Conservation (phyloP, 2,113 vertebrate species). For the Dipodomys stephensi region DNA sequence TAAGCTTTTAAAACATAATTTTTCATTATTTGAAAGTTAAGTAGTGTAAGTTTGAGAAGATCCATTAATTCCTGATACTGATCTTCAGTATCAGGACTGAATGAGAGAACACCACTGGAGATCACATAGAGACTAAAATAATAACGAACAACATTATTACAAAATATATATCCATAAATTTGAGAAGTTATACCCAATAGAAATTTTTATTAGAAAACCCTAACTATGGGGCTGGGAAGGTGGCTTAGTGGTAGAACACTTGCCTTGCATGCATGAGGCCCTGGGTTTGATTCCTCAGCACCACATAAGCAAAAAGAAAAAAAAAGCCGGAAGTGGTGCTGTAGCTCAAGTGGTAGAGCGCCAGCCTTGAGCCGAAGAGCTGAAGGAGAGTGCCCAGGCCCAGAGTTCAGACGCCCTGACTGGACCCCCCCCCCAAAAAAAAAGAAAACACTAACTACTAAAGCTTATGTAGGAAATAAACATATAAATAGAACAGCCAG, state of each 20-base stretch:
- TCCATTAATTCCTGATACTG: neutral
- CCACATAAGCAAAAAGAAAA: too few relatives aligned
- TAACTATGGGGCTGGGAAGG: neutral
- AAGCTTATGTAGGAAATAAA: neutral
- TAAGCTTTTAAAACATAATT: too few relatives aligned
- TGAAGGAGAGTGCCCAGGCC: too few relatives aligned
- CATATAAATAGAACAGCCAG: neutral
- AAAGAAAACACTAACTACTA: neutral
- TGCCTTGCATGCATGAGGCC: too few relatives aligned
- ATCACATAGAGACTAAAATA: neutral
- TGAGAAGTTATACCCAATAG: neutral
- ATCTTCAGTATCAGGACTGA: neutral
- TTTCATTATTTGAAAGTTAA: neutral
- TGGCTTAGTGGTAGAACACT: too few relatives aligned
- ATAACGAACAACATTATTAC: neutral
- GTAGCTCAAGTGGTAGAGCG: too few relatives aligned
- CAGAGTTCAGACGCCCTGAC: too few relatives aligned
- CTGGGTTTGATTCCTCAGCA: too few relatives aligned
- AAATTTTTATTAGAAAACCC: neutral
- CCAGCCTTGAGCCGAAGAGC: too few relatives aligned
- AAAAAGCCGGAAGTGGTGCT: too few relatives aligned
- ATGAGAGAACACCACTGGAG: neutral
- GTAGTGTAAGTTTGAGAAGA: neutral
- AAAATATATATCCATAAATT: neutral
- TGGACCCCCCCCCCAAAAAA: too few relatives aligned